Conservation (phyloP, 2,888 invertebrate genomes). For the Agriopis aurantiaria region DNA sequence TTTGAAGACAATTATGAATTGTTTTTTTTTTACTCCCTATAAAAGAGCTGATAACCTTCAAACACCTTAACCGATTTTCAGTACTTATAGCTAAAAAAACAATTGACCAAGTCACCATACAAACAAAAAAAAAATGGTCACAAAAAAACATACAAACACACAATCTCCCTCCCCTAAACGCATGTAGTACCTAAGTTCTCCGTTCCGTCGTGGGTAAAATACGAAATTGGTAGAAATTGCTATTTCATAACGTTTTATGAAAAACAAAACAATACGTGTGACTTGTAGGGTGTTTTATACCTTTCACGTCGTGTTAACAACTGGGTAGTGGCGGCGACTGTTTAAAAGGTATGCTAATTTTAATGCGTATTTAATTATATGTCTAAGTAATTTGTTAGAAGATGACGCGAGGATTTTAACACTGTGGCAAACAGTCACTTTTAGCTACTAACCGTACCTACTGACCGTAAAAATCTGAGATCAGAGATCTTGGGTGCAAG, state of each 20-base stretch:
- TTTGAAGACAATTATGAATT: too few relatives aligned
- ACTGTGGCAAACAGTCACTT: slow-evolving; percentile 3
- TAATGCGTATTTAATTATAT: slow-evolving; percentile 50
- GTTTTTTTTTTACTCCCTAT: too few relatives aligned
- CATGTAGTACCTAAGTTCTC: too few relatives aligned
- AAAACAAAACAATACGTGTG: neutral
- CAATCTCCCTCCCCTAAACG: too few relatives aligned
- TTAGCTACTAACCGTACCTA: neutral
- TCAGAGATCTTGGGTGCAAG: too few relatives aligned
- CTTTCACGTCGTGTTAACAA: slow-evolving; percentile 28
- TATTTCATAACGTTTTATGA: neutral
- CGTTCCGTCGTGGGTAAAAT: neutral
- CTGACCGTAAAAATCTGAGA: neutral
- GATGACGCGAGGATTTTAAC: slow-evolving; percentile 11
- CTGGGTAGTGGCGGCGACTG: slow-evolving; percentile 32
- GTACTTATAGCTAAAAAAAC: too few relatives aligned
- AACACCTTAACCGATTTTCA: too few relatives aligned
- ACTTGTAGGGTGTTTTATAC: neutral
- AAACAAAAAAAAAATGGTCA: too few relatives aligned
- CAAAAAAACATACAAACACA: too few relatives aligned
- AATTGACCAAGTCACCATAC: too few relatives aligned
- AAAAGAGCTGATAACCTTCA: too few relatives aligned
- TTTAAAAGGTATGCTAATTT: slow-evolving; percentile 75
- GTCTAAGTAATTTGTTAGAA: slow-evolving; percentile 32
- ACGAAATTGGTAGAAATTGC: neutral